These are phyloP conservation scores for Episyrphus balteatus DNA, from an alignment of 1,140 invertebrate species.

Conservation along the genomic window DNA sequence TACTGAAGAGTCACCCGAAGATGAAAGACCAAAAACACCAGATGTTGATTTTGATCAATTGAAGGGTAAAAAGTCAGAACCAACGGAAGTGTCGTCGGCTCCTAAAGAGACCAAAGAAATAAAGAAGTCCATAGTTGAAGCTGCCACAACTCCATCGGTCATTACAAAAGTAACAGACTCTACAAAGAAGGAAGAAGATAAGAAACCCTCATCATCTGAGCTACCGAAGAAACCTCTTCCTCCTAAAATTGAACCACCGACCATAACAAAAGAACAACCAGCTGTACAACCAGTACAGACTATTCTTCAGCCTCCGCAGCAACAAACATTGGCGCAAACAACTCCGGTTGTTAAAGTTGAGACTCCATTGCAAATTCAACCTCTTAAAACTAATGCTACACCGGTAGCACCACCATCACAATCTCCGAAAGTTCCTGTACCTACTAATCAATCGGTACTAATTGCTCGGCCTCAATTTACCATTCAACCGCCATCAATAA, in stretches of 20 bases:
- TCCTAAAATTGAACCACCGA: constrained; percentile 27
- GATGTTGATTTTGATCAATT: not conserved
- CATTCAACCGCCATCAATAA: constrained; percentile 46
- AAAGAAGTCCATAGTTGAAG: too few relatives aligned
- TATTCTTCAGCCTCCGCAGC: constrained; percentile 13
- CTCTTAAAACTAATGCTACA: constrained; percentile 18
- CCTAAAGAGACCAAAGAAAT: too few relatives aligned
- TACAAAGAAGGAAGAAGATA: not conserved
- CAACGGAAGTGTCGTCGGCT: too few relatives aligned
- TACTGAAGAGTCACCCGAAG: constrained; percentile 60
- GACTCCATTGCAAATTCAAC: constrained; percentile 5
- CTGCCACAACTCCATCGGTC: constrained; percentile 15
- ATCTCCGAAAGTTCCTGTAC: not conserved
- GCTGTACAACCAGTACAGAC: constrained; percentile 29
- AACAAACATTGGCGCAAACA: not conserved
- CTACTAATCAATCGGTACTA: constrained; percentile 12
- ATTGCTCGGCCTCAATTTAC: constrained; percentile 22
- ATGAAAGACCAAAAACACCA: constrained; percentile 12
- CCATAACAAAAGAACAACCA: constrained; percentile 27
- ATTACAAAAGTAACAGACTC: constrained; percentile 22
- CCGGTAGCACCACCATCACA: constrained; percentile 8
- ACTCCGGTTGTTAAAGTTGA: not conserved
- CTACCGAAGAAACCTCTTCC: constrained; percentile 6
- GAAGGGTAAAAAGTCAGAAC: not conserved
- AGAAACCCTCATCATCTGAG: not conserved